These are phyloP conservation scores for Eurosta solidaginis DNA, from an alignment of 1,140 invertebrate genomes.

Conservation along the genomic window DNA sequence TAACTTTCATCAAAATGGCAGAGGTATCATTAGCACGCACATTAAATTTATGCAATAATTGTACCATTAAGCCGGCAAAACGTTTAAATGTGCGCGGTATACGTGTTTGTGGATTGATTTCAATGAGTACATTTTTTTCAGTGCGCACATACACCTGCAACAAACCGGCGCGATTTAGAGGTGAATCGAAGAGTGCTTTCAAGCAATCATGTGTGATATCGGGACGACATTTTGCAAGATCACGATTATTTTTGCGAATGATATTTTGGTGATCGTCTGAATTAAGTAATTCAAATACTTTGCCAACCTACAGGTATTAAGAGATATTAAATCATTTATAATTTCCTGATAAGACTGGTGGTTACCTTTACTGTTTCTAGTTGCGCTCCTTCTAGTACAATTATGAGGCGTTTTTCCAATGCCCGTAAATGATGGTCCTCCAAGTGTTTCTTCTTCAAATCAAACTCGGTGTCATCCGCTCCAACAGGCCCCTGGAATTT, in stretches of 20 bases:
- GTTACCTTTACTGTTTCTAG: conserved; percentile 92
- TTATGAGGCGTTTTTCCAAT: conserved; percentile 86
- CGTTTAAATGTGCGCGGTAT: conserved; percentile 98
- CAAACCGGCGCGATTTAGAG: conserved; percentile 87
- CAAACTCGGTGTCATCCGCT: conserved; percentile 53
- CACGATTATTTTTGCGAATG: conserved; percentile 82
- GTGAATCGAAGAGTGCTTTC: conserved; percentile 95
- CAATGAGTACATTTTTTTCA: conserved; percentile 95
- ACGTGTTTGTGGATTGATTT: conserved; percentile 97
- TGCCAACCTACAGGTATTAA: conserved; percentile 71
- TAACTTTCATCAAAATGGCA: conserved; percentile 93
- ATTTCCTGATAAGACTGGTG: background rate
- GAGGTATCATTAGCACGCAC: conserved; percentile 88
- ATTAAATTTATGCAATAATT: conserved; percentile 92
- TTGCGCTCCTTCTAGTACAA: conserved; percentile 92
- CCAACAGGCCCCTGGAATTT: background rate
- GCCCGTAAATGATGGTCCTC: conserved; percentile 51
- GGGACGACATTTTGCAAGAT: conserved; percentile 83
- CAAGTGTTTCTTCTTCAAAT: conserved; percentile 55
- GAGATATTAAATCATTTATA: background rate
- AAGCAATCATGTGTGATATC: conserved; percentile 96
- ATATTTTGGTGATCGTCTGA: conserved; percentile 90
- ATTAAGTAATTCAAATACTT: conserved; percentile 88
- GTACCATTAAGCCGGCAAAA: conserved; percentile 98
- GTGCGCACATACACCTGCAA: conserved; percentile 95